phyloP scores from a whole-genome alignment of 1,140 invertebrate genomes.

The Drosophila nebulosa region DNA sequence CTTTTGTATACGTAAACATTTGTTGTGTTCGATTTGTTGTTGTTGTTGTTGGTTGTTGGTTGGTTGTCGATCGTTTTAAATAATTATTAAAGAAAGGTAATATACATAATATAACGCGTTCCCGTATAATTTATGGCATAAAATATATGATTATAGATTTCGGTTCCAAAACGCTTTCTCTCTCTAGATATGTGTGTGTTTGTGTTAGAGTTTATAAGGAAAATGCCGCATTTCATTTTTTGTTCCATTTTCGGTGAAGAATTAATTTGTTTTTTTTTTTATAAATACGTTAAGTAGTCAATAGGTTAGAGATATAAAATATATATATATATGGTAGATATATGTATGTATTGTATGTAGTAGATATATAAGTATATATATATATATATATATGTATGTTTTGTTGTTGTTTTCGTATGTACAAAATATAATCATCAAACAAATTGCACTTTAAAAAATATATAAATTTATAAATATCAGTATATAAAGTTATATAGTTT shows the following conservation, averaged over 20 bases:
- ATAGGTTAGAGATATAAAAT: conserved; percentile 59
- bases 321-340: conserved; percentile 38
- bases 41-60: conserved; percentile 13
- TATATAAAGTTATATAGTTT: not conserved
- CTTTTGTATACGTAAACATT: conserved; percentile 72
- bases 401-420: not conserved
- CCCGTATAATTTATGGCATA: conserved; percentile 76
- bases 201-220: conserved; percentile 35
- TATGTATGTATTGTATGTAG: conserved; percentile 62
- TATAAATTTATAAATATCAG: not conserved
- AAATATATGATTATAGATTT: conserved; percentile 48
- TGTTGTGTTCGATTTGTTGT: conserved; percentile 35
- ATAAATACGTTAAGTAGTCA: conserved; percentile 72
- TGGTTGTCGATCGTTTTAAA: no score
- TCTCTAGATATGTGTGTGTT: conserved; percentile 27
- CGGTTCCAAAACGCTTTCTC: conserved; percentile 26
- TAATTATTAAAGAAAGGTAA: conserved; percentile 65
- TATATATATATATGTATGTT: conserved; percentile 17
- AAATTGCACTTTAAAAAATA: not conserved
- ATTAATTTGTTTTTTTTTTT: conserved; percentile 9
- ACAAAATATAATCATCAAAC: not conserved
- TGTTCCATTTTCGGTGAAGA: not conserved
- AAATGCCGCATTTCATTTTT: conserved; percentile 32
- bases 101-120: conserved; percentile 60
- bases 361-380: conserved; percentile 41